Evolutionary conservation across 2,888 invertebrate genomes (phyloP), one percentile per base, ranked within the genome.

Genomic region (Aleiodes testaceus): DNA sequence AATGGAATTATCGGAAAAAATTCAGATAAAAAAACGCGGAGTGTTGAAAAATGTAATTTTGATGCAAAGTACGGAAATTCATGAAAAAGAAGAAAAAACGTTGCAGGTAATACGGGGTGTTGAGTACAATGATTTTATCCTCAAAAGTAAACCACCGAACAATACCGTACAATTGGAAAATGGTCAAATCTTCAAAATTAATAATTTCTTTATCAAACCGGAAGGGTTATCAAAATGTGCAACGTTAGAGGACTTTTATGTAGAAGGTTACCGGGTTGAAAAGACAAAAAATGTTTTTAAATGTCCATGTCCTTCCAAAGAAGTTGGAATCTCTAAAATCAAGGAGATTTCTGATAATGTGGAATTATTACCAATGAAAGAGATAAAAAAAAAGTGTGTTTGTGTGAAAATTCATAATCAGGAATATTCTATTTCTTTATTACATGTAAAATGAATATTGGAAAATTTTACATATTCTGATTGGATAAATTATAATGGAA

Each of bases 141-240:
- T 63, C 9, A 6, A 7, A 12, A 30, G n/a, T 18, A 4, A 18
- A 63, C 18, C 16, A 9, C 63, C 63, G 3, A 30, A 63, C 42
- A 63, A 63, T 63, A 30, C 26, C 7, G 63, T 42, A n/a, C 20
- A 45, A 42, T 63, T 63, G 45, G 14, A 42, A 9, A 36, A 42
- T 63, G 63, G 44, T n/a, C n/a, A n/a, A n/a, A n/a, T n/a, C n/a
- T n/a, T n/a, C n/a, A n/a, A n/a, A n/a, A n/a, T n/a, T n/a, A 4
- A 42, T 4, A 42, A 36, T 42, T 2, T 42, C 6, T 18, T 63
- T 20, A 63, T 9, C 2, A 22, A 63, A 30, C 7, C 26, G 11
- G 26, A 6, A 16, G 20, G 11, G n/a, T 7, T 7, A 53, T 14
- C 20, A 12, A 7, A 22, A n/a, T 2, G n/a, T 26, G 26, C 16